phyloP scores from a whole-genome alignment of 1,140 invertebrate species.

The Lordiphosa clarofinis region DNA sequence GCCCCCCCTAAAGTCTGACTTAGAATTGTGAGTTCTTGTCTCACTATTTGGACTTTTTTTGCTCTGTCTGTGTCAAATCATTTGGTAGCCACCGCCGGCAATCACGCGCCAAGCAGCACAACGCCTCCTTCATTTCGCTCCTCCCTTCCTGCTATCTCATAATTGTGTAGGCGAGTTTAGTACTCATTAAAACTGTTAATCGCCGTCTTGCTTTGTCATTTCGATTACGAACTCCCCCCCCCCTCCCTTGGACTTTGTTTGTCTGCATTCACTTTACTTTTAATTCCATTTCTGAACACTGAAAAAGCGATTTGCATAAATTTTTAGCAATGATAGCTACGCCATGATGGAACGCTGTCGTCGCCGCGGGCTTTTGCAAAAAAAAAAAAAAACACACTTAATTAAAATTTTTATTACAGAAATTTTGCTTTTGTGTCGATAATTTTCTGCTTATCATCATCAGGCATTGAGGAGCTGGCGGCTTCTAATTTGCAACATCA shows the following conservation, averaged over 20 bases:
- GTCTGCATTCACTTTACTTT: conserved; percentile 62
- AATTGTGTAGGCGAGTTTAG: conserved; percentile 71
- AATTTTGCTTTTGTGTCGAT: conserved; percentile 66
- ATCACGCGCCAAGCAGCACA: conserved; percentile 41
- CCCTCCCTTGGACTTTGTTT: conserved; percentile 13
- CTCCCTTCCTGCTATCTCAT: conserved; percentile 49
- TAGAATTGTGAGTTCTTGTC: too few species aligned
- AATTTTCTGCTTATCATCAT: conserved; percentile 74
- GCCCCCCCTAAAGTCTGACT: too few species aligned
- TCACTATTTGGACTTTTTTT: too few species aligned
- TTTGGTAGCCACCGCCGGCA: conserved; percentile 31
- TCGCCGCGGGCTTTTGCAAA: conserved; percentile 22
- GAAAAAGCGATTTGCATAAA: conserved; percentile 69
- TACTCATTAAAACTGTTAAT: conserved; percentile 74
- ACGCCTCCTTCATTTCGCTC: conserved; percentile 1
- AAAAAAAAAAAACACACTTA: conserved; percentile 30
- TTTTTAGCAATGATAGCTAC: conserved; percentile 60
- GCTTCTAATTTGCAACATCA: conserved; percentile 14
- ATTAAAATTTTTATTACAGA: conserved; percentile 52
- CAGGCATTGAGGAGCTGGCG: conserved; percentile 6
- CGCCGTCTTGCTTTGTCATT: conserved; percentile 39
- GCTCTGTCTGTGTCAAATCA: too few species aligned
- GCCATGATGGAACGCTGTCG: conserved; percentile 51
- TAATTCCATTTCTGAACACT: conserved; percentile 37
- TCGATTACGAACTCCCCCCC: conserved; percentile 19